Conservation (phyloP, 2,888 invertebrate genomes). For the Synanthedon tipuliformis region DNA sequence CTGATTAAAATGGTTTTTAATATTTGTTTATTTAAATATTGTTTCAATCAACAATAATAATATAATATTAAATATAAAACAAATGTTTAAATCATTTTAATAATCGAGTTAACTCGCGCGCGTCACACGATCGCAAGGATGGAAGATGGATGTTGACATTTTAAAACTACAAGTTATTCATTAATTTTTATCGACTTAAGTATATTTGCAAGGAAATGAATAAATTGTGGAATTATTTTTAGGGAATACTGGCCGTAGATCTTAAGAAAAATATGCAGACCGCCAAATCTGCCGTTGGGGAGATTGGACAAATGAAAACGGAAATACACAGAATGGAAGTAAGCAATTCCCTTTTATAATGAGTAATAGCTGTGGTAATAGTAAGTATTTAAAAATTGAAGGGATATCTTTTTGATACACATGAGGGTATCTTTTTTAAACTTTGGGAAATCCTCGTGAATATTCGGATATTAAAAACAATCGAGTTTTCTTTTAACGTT, state of each 20-base stretch:
- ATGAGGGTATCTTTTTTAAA: slow-evolving; percentile 10
- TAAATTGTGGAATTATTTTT: slow-evolving; percentile 5
- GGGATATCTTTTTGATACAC: background rate
- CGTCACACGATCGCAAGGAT: too few species aligned
- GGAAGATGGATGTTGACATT: too few species aligned
- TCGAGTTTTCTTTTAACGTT: background rate
- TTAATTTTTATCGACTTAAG: background rate
- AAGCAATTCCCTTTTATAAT: slow-evolving; percentile 9
- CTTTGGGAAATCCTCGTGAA: slow-evolving; percentile 9
- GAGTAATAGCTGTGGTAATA: too few species aligned
- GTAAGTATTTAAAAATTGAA: background rate
- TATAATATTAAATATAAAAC: too few species aligned
- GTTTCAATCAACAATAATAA: too few species aligned
- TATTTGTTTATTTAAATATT: too few species aligned
- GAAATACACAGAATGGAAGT: slow-evolving; percentile 90
- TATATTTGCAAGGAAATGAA: background rate
- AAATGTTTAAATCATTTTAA: too few species aligned
- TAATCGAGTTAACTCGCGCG: too few species aligned
- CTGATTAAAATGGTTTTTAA: too few species aligned
- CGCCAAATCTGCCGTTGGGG: slow-evolving; percentile 75
- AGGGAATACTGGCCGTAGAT: slow-evolving; percentile 76
- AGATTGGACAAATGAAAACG: slow-evolving; percentile 79
- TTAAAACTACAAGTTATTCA: too few species aligned
- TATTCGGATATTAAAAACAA: too few species aligned
- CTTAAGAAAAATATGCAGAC: slow-evolving; percentile 75